Conservation (phyloP, 2,113 vertebrate species). For the Zosterops borbonicus region DNA sequence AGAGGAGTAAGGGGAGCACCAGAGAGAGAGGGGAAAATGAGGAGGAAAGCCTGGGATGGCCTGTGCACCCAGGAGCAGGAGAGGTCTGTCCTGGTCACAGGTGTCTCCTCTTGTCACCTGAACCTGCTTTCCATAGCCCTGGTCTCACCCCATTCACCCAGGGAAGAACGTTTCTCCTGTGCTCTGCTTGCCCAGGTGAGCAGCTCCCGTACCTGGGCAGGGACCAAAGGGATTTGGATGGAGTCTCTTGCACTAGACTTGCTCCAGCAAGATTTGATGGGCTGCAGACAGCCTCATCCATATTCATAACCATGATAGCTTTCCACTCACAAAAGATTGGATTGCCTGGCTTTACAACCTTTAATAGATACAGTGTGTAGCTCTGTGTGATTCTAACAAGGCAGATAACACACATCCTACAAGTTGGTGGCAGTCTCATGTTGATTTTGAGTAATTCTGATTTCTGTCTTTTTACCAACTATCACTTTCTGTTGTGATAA, state of each 20-base stretch:
- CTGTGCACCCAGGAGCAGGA: not conserved
- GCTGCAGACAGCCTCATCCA: not conserved
- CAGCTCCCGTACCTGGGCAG: not conserved
- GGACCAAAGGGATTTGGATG: not conserved
- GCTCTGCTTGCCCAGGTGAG: not conserved
- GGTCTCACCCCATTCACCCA: rapidly evolving
- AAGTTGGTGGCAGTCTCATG: slow-evolving; percentile 6
- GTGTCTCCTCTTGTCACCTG: not conserved
- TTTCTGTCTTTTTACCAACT: slow-evolving; percentile 11
- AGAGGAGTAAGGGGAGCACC: not conserved
- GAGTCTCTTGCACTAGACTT: not conserved
- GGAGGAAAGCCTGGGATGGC: too few species aligned
- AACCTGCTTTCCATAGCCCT: not conserved
- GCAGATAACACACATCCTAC: not conserved
- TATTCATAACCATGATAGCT: not conserved
- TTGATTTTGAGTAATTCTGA: slow-evolving; percentile 19
- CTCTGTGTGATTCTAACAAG: not conserved
- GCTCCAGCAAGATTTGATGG: not conserved
- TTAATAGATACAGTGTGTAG: not conserved
- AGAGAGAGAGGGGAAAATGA: not conserved
- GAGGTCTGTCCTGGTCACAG: not conserved
- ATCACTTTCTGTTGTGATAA: slow-evolving; percentile 11
- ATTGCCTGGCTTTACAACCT: not conserved
- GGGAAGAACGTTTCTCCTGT: rapidly evolving
- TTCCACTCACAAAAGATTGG: not conserved